These are phyloP conservation scores for Deroptyus accipitrinus DNA, from an alignment of 2,113 vertebrate genomes.

Conservation along the genomic window DNA sequence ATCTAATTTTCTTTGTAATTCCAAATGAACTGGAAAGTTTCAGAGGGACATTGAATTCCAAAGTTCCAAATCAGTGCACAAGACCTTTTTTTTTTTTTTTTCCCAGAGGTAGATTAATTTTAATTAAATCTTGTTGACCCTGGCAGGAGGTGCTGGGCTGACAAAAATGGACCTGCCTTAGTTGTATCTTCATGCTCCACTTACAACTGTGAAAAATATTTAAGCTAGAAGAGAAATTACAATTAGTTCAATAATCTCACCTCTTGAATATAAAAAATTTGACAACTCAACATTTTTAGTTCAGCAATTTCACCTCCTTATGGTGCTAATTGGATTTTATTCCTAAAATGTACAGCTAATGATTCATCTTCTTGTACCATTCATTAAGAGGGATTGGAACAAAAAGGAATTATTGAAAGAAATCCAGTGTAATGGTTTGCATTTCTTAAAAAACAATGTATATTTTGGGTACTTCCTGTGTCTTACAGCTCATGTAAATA, in stretches of 20 bases:
- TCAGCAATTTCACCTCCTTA: background rate
- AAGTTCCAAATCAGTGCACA: constrained; percentile 15
- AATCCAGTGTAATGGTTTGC: background rate
- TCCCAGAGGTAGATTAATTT: constrained; percentile 12
- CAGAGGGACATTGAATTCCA: background rate
- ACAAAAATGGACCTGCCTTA: background rate
- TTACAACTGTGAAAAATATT: background rate
- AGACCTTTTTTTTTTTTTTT: background rate
- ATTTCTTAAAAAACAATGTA: background rate
- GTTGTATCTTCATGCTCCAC: background rate
- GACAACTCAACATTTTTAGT: background rate
- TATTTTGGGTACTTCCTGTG: background rate
- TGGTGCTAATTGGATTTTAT: background rate
- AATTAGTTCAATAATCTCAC: background rate
- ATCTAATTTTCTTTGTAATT: background rate
- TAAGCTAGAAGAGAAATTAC: background rate
- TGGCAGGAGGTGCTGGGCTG: background rate
- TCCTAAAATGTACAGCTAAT: background rate
- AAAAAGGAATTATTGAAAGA: background rate
- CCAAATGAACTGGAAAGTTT: background rate
- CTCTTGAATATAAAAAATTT: background rate
- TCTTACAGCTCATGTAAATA: background rate
- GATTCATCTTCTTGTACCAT: background rate
- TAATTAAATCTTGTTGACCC: constrained; percentile 24
- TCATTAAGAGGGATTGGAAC: background rate